These are phyloP conservation scores for Brachyopa scutellaris DNA, from an alignment of 2,888 invertebrate species.

Conservation along the genomic window DNA sequence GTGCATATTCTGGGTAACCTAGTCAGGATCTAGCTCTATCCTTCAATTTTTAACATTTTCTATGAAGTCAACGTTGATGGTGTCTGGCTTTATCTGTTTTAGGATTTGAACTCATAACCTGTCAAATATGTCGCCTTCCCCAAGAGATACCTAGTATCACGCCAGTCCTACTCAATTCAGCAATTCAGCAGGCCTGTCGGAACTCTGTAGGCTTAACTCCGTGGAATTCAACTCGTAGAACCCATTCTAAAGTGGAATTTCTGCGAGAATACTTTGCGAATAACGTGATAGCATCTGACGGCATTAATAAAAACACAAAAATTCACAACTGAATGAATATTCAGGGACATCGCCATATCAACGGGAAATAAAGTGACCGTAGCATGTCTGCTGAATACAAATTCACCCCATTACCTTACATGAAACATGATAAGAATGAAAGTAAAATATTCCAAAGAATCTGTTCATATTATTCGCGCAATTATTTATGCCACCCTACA, in stretches of 20 bases:
- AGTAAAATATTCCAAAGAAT: constrained; percentile 62
- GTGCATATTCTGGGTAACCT: no score
- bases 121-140: no score
- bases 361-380: constrained; percentile 49
- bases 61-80: no score
- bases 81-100: no score
- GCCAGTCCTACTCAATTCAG: no score
- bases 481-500: constrained; percentile 7
- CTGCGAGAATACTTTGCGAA: no score
- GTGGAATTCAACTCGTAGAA: background rate
- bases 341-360: constrained; percentile 46
- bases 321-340: constrained; percentile 44
- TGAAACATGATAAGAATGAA: constrained; percentile 63
- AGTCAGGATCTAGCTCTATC: no score
- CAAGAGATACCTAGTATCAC: no score
- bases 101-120: no score
- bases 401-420: constrained; percentile 32
- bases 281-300: constrained; percentile 37
- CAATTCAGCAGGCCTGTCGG: no score
- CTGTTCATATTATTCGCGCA: constrained; percentile 46
- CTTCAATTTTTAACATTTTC: no score
- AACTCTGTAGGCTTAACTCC: no score
- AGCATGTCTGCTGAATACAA: constrained; percentile 49
- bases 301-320: constrained; percentile 28
- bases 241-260: constrained; percentile 3